Conservation (phyloP, 2,888 invertebrate species). For the Tenthredo scrophulariae region DNA sequence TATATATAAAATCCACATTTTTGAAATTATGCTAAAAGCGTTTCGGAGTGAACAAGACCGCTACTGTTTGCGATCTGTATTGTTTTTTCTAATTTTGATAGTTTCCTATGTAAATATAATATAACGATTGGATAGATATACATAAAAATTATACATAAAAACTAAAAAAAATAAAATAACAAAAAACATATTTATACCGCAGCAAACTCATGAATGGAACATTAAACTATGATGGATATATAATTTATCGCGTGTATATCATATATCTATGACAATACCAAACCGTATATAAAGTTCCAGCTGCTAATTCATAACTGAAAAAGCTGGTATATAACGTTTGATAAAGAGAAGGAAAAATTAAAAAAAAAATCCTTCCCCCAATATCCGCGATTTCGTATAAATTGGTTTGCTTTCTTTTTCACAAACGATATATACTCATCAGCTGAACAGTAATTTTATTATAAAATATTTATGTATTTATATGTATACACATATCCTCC, state of each 20-base stretch:
- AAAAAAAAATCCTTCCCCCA: background rate
- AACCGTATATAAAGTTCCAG: slow-evolving; percentile 10
- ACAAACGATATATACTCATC: background rate
- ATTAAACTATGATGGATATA: background rate
- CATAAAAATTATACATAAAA: slow-evolving; percentile 39
- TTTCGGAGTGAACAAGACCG: background rate
- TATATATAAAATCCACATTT: too few species aligned
- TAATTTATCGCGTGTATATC: background rate
- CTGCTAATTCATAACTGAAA: background rate
- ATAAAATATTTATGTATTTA: slow-evolving; percentile 75
- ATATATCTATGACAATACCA: background rate
- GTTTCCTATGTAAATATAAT: slow-evolving; percentile 67
- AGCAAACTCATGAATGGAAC: slow-evolving; percentile 28
- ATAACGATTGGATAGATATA: slow-evolving; percentile 58
- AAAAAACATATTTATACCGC: slow-evolving; percentile 45
- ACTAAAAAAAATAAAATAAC: slow-evolving; percentile 57
- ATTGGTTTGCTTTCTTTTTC: background rate
- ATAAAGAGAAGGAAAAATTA: background rate
- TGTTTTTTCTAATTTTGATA: slow-evolving; percentile 69
- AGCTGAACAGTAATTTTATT: slow-evolving; percentile 63
- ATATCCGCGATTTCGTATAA: background rate
- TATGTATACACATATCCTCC: slow-evolving; percentile 74
- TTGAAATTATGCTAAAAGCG: background rate
- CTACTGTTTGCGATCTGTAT: background rate
- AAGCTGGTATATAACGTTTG: background rate